These are phyloP conservation scores for Porites australiensis DNA, from an alignment of 64 coral and sea anemone genomes.

Conservation along the genomic window DNA sequence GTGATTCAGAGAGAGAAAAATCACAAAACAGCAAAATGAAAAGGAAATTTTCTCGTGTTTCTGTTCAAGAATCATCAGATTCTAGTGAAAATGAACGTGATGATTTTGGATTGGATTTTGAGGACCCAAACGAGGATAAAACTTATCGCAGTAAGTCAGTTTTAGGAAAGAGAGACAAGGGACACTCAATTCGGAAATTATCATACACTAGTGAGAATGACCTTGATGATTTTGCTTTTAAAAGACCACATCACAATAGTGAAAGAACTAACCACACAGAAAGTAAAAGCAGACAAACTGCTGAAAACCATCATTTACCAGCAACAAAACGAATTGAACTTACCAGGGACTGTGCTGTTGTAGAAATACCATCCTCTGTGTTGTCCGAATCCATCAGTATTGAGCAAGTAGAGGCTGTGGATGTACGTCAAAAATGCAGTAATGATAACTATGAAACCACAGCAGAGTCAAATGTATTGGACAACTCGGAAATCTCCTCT, in stretches of 20 bases:
- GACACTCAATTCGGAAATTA: neutral
- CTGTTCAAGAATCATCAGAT: conserved; percentile 1
- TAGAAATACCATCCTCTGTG: neutral
- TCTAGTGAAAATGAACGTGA: conserved; percentile 29
- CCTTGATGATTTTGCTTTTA: conserved; percentile 3
- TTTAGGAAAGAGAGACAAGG: neutral
- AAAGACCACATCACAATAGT: neutral
- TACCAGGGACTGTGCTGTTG: neutral
- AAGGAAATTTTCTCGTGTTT: conserved; percentile 25
- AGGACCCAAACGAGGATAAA: neutral
- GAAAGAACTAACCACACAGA: neutral
- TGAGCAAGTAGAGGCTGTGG: neutral
- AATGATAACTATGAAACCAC: neutral
- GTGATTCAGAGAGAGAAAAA: conserved; percentile 8
- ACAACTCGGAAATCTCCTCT: neutral
- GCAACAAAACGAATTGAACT: neutral
- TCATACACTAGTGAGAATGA: neutral
- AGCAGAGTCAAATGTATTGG: neutral
- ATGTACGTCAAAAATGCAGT: neutral
- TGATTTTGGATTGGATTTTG: neutral
- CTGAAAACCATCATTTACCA: neutral
- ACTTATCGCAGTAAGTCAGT: neutral
- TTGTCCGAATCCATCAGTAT: neutral
- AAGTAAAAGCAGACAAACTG: neutral
- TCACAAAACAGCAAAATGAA: neutral